A percentile compares a stretch with the other conserved stretches of the same genome.
Conservation (phyloP, 2,797 vertebrate species). For the Anniella stebbinsi region DNA sequence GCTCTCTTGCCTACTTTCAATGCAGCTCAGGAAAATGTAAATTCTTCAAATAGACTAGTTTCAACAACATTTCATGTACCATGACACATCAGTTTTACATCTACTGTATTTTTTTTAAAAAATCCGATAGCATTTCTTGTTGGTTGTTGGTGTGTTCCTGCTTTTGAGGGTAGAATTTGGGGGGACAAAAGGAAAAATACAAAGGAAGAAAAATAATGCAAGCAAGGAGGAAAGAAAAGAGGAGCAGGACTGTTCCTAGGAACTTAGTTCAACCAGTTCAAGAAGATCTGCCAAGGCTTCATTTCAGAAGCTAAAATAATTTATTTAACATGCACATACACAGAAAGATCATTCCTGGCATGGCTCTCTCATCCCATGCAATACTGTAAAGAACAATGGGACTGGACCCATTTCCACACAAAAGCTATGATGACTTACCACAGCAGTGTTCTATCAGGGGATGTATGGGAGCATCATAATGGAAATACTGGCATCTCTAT, state of each 20-base stretch:
- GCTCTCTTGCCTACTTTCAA: not conserved
- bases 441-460: not conserved
- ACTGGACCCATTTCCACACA: not conserved
- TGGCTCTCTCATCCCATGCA: not conserved
- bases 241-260: not conserved
- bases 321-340: not conserved
- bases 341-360: not conserved
- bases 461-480: not conserved
- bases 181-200: not conserved
- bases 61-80: not conserved
- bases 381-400: not conserved
- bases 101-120: not conserved
- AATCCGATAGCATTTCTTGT: conserved; percentile 12
- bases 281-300: not conserved
- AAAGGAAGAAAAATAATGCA: conserved; percentile 28
- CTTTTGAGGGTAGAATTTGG: conserved; percentile 30
- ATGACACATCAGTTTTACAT: conserved; percentile 9
- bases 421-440: not conserved
- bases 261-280: not conserved
- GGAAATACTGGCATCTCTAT: not conserved
- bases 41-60: not conserved
- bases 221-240: conserved; percentile 1
- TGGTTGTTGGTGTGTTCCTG: conserved; percentile 33
- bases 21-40: not conserved
- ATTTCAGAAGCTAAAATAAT: conserved; percentile 1